Evolutionary conservation across 2,113 vertebrate genomes (phyloP).

Genomic region (Ageneiosus marmoratus): DNA sequence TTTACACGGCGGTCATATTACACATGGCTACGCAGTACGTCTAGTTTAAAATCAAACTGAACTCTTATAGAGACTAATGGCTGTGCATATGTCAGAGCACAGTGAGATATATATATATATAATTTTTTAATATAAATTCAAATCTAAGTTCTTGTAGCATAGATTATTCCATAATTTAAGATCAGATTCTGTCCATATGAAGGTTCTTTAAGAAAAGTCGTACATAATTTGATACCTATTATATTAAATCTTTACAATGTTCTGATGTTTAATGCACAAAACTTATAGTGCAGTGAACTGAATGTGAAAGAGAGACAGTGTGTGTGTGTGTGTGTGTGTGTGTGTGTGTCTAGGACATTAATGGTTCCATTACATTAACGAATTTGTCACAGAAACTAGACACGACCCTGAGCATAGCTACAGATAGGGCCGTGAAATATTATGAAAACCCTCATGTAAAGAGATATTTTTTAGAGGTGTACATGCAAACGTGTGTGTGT

Average conservation of each 20-base stretch:
- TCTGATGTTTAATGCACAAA: not conserved
- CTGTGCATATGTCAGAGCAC: too few relatives aligned
- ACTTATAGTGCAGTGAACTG: not conserved
- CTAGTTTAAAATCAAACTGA: too few relatives aligned
- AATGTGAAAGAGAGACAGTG: not conserved
- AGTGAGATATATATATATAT: too few relatives aligned
- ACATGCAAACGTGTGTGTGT: slow-evolving; percentile 12
- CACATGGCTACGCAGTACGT: too few relatives aligned
- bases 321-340: slow-evolving; percentile 17
- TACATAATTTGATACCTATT: not conserved
- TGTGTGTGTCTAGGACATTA: slow-evolving; percentile 22
- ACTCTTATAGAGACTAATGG: too few relatives aligned
- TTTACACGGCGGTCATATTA: too few relatives aligned
- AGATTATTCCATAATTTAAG: not conserved
- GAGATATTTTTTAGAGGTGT: slow-evolving; percentile 27
- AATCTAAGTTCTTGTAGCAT: not conserved
- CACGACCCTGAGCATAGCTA: slow-evolving; percentile 24
- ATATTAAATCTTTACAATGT: not conserved
- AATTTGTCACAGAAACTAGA: slow-evolving; percentile 50
- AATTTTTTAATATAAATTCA: not conserved
- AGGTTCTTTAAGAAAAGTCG: not conserved
- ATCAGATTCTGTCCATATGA: not conserved
- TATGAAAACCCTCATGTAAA: slow-evolving; percentile 42
- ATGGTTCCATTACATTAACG: slow-evolving; percentile 47
- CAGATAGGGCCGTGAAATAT: slow-evolving; percentile 28